These are phyloP conservation scores for Semaprochilodus insignis DNA, from an alignment of 2,797 vertebrate species.

Conservation along the genomic window DNA sequence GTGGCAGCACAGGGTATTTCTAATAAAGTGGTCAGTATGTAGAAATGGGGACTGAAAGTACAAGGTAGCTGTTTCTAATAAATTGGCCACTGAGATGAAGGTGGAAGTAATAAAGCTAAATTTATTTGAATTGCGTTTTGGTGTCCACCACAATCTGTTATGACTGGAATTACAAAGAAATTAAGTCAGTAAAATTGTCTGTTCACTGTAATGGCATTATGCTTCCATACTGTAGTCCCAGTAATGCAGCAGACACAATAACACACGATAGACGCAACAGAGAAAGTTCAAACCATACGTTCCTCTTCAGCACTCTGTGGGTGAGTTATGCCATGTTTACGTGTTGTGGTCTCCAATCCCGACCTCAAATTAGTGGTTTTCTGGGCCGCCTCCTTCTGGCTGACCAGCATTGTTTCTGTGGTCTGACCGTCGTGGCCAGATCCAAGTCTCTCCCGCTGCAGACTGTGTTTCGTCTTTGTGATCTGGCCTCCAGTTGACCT, in stretches of 20 bases:
- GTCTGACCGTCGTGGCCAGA: slow-evolving; percentile 34
- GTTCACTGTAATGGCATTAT: neutral
- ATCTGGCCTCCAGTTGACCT: slow-evolving; percentile 4
- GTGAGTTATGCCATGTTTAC: slow-evolving; percentile 63
- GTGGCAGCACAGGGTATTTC: neutral
- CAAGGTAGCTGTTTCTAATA: neutral
- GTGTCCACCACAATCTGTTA: neutral
- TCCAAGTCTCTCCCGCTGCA: neutral
- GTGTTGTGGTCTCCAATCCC: slow-evolving; percentile 60
- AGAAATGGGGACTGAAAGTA: too few species aligned
- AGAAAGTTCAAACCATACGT: neutral
- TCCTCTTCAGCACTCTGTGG: slow-evolving; percentile 11
- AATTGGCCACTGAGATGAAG: neutral
- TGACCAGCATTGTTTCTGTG: slow-evolving; percentile 64
- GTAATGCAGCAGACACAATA: neutral
- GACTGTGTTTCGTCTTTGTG: neutral
- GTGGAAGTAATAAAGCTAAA: neutral
- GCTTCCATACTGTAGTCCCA: neutral
- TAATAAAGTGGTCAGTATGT: neutral
- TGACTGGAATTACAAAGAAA: neutral
- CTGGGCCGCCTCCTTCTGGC: slow-evolving; percentile 54
- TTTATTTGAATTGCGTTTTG: neutral
- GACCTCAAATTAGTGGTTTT: slow-evolving; percentile 69
- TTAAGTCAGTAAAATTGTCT: neutral
- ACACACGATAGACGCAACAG: neutral